Evolutionary conservation across 2,113 vertebrate species (phyloP), one percentile per base, ranked within the genome.

Genomic region (Cephalopholis sonnerati): DNA sequence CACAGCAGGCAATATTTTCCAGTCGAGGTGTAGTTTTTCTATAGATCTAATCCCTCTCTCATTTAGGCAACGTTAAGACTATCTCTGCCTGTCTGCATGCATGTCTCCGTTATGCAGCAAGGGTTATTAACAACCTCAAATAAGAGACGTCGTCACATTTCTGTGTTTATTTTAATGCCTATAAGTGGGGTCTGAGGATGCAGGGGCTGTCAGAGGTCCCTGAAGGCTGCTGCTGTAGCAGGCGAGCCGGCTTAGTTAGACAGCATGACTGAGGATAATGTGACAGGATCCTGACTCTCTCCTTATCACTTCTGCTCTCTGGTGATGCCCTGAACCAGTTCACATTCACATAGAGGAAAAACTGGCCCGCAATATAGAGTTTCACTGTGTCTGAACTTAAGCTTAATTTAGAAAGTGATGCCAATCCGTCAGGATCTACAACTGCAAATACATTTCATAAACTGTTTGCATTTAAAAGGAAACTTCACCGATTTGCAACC

Each of bases 81-180:
- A 25, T 58, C 78, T 72, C 51, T 58, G 70, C 41, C 81, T 76
- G 84, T 91, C 85, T 92, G 72, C 48, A 3, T 72, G 74, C 61
- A 36, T 66, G 77, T 81, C 83, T 89, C 64, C 1, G 48, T 89
- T 82, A 87, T 82, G 79, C 58, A 74, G 68, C 77, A 59, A 58
- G 76, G 61, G 63, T 82, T 90, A 86, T 83, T 86, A 85, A 86
- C 85, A 75, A 85, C 73, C 81, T 81, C 72, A 78, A 87, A 90
- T 87, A 76, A 86, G 77, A 87, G 75, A 80, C 63, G 79, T 87
- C 54, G 25, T 89, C 88, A 86, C 82, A 91, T 91, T 83, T 82
- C 79, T 84, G 54, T 79, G 84, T 91, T 90, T 92, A 92, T 93
- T 93, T 91, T 86, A 69, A 91, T 86, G 81, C 72, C 65, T 89